Percentiles rank a stretch among this genome's conserved stretches.
phyloP scores from a whole-genome alignment of 2,113 vertebrate genomes.

The Tenrec ecaudatus region DNA sequence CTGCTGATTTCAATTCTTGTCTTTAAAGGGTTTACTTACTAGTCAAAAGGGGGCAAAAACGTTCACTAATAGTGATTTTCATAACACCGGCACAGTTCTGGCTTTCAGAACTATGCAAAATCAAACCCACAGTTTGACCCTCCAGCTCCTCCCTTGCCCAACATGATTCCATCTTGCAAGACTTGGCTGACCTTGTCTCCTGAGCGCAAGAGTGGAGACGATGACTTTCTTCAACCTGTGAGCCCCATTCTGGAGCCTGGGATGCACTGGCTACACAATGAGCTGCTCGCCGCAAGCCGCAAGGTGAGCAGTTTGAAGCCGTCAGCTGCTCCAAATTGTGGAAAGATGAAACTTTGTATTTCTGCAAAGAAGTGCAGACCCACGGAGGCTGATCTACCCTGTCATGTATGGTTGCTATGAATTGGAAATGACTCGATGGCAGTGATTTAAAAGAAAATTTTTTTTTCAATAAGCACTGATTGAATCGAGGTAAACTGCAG shows the following conservation, averaged over 20 bases:
- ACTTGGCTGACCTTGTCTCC: constrained; percentile 15
- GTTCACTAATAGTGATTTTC: neutral
- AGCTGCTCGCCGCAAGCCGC: too few species aligned
- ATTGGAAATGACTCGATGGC: too few species aligned
- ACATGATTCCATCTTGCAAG: neutral
- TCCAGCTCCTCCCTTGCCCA: constrained; percentile 10
- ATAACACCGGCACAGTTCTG: neutral
- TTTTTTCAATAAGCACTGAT: too few species aligned
- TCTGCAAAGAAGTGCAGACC: too few species aligned
- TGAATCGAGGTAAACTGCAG: neutral
- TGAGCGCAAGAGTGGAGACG: constrained; percentile 35
- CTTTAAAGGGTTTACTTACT: constrained; percentile 53
- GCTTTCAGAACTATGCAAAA: neutral
- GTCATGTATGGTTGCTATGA: too few species aligned
- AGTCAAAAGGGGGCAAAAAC: neutral
- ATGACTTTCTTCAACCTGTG: neutral
- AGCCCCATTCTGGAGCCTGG: neutral
- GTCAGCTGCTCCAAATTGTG: too few species aligned
- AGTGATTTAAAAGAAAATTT: too few species aligned
- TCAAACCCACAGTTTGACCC: neutral
- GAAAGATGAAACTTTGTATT: too few species aligned
- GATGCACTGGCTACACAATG: too few species aligned
- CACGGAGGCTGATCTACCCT: too few species aligned
- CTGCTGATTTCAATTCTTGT: neutral
- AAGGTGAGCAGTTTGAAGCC: too few species aligned